Percentiles rank a stretch among this genome's conserved stretches.
Conservation (phyloP, 2,888 invertebrate genomes). For the Chaetogeoica ovagalla region DNA sequence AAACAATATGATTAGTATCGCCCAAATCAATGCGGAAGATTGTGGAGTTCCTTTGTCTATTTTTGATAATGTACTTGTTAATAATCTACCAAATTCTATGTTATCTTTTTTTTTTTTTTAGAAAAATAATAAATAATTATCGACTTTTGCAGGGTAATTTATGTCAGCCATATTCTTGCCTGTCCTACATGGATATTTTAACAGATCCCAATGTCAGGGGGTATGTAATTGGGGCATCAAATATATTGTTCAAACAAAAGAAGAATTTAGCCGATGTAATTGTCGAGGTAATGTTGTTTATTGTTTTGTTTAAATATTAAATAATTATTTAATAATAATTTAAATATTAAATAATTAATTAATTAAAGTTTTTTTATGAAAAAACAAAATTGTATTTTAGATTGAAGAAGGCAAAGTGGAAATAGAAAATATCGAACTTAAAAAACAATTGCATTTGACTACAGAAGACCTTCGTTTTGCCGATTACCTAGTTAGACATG, state of each 20-base stretch:
- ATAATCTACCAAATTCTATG: background rate
- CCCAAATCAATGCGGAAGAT: slow-evolving; percentile 70
- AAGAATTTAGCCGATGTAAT: slow-evolving; percentile 88
- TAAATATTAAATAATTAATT: too few relatives aligned
- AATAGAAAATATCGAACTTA: slow-evolving; percentile 72
- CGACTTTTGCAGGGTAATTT: slow-evolving; percentile 71
- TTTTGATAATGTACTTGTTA: slow-evolving; percentile 55
- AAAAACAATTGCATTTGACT: slow-evolving; percentile 81
- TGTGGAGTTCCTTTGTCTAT: slow-evolving; percentile 87
- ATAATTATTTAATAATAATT: too few relatives aligned
- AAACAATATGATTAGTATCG: slow-evolving; percentile 66
- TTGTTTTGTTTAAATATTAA: background rate
- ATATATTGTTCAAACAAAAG: slow-evolving; percentile 96
- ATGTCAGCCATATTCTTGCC: slow-evolving; percentile 92
- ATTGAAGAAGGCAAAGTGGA: slow-evolving; percentile 85
- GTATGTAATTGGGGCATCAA: slow-evolving; percentile 94
- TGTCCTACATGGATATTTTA: slow-evolving; percentile 91
- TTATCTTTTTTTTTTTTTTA: background rate
- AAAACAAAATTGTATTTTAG: slow-evolving; percentile 58
- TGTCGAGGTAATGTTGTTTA: slow-evolving; percentile 69
- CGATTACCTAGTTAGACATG: slow-evolving; percentile 84
- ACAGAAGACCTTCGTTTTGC: slow-evolving; percentile 95
- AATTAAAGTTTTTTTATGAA: background rate
- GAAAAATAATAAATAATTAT: slow-evolving; percentile 55
- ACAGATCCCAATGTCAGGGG: slow-evolving; percentile 83